Conservation (phyloP, 2,797 vertebrate genomes). For the Bufotes viridis region DNA sequence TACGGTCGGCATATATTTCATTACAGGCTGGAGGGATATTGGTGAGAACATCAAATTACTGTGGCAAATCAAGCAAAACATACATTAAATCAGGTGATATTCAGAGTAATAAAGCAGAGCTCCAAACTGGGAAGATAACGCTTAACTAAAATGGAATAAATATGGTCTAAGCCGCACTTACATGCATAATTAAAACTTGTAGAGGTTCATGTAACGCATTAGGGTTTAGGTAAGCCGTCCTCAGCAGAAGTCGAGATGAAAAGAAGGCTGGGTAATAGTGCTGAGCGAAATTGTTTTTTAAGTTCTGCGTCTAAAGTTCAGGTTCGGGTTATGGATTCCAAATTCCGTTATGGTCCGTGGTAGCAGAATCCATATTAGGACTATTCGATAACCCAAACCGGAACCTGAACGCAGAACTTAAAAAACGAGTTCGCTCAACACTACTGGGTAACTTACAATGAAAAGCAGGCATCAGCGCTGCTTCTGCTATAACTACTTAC, state of each 20-base stretch:
- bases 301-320: too few species aligned
- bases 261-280: not conserved
- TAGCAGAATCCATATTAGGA: too few species aligned
- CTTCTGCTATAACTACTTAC: not conserved
- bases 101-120: conserved; percentile 24
- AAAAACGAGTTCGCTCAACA: too few species aligned
- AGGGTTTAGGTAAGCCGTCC: not conserved
- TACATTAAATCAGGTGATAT: conserved; percentile 27
- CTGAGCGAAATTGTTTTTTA: too few species aligned
- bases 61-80: conserved; percentile 17
- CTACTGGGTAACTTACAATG: not conserved
- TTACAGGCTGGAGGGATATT: not conserved
- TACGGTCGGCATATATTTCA: conserved; percentile 7
- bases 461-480: not conserved
- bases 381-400: too few species aligned
- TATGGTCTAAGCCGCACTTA: conserved; percentile 3
- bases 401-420: too few species aligned
- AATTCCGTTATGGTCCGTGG: too few species aligned
- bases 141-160: conserved; percentile 18
- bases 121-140: conserved; percentile 21
- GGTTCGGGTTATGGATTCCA: too few species aligned
- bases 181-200: conserved; percentile 12
- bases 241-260: not conserved
- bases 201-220: conserved; percentile 9
- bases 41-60: conserved; percentile 17